Conservation (phyloP, 2,113 vertebrate species). For the Heterochromis multidens region DNA sequence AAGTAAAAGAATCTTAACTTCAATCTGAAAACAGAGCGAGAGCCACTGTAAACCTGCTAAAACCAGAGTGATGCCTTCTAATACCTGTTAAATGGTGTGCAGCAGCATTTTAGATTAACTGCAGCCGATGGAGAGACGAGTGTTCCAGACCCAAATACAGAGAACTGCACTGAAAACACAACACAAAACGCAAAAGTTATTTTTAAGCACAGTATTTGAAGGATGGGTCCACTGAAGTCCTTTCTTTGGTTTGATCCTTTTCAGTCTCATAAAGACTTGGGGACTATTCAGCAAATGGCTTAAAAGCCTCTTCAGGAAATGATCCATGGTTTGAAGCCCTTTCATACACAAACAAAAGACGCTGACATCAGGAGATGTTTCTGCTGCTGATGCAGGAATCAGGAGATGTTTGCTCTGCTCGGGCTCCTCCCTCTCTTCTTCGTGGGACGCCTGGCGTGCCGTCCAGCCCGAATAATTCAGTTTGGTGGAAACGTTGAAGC, state of each 20-base stretch:
- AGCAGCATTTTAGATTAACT: neutral
- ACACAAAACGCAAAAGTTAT: neutral
- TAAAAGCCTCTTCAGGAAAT: neutral
- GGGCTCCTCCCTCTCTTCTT: neutral
- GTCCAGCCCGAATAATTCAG: neutral
- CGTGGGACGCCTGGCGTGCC: neutral
- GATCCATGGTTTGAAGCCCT: neutral
- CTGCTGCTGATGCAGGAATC: neutral
- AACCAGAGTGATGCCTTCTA: neutral
- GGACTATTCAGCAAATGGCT: neutral
- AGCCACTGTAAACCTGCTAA: neutral
- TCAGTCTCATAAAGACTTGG: neutral
- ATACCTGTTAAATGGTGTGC: neutral
- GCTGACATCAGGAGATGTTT: neutral
- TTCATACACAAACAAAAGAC: neutral
- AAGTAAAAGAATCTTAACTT: neutral
- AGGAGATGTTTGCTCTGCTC: too few relatives aligned
- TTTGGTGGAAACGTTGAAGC: neutral
- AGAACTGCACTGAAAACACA: too few relatives aligned
- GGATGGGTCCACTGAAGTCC: neutral
- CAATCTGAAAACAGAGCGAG: neutral
- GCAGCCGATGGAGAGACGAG: neutral
- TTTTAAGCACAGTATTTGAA: neutral
- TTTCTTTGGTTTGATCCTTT: neutral
- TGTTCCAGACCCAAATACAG: neutral